A percentile compares a stretch with the other conserved stretches of the same genome.
Evolutionary conservation across 2,888 invertebrate species (phyloP).

Genomic region (Mesorhabditis spiculigera): DNA sequence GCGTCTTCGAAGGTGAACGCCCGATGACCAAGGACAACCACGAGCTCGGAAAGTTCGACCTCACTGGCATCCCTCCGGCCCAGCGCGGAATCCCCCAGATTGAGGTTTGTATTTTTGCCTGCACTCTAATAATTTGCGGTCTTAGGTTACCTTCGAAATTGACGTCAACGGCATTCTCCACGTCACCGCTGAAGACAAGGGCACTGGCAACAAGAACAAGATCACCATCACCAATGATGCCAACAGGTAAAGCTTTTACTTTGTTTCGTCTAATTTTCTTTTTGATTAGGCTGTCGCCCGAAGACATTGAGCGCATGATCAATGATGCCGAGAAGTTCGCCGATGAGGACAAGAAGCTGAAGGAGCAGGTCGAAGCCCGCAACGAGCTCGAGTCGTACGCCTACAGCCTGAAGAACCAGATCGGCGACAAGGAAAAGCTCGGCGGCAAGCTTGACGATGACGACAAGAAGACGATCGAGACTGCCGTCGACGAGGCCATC

Average conservation of each 20-base stretch:
- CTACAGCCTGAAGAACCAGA: slow-evolving; percentile 86
- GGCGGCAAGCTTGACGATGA: slow-evolving; percentile 82
- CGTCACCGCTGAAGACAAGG: slow-evolving; percentile 97
- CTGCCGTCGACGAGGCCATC: slow-evolving; percentile 86
- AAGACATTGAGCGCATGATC: slow-evolving; percentile 98
- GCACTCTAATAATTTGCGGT: background rate
- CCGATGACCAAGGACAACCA: slow-evolving; percentile 99
- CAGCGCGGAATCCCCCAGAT: slow-evolving; percentile 62
- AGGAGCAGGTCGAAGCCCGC: slow-evolving; percentile 73
- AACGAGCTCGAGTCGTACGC: slow-evolving; percentile 96
- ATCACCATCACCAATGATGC: slow-evolving; percentile 94
- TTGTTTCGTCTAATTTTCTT: background rate
- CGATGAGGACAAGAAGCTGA: slow-evolving; percentile 91
- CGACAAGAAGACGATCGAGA: slow-evolving; percentile 89
- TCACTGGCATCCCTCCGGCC: slow-evolving; percentile 64
- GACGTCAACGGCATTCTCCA: slow-evolving; percentile 64
- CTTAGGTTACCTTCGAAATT: slow-evolving; percentile 62
- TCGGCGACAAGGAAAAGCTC: slow-evolving; percentile 90
- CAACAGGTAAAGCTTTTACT: background rate
- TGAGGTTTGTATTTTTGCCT: slow-evolving; percentile 42
- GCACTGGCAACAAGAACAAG: slow-evolving; percentile 96
- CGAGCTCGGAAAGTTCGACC: slow-evolving; percentile 91
- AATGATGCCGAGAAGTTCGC: slow-evolving; percentile 97
- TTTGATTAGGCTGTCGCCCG: slow-evolving; percentile 76
- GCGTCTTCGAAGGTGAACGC: slow-evolving; percentile 96